A percentile compares a stretch with the other conserved stretches of the same genome.
Conservation (phyloP, 1,140 invertebrate genomes). For the Heliconius hermathena region DNA sequence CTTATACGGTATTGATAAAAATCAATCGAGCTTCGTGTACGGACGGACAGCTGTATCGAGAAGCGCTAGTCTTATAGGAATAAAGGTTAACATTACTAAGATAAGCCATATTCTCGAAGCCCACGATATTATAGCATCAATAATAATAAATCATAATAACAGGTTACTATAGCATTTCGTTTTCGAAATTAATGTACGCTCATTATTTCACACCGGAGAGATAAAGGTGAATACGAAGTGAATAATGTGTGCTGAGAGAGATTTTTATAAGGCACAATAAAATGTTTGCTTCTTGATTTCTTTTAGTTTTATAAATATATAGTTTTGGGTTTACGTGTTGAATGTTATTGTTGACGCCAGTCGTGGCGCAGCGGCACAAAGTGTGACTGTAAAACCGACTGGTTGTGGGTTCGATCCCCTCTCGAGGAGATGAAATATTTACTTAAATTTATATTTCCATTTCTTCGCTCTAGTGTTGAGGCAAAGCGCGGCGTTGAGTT, state of each 20-base stretch:
- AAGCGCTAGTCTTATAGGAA: background rate
- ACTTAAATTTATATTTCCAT: too few species aligned
- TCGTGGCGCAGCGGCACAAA: too few species aligned
- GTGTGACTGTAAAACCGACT: too few species aligned
- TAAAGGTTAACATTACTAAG: background rate
- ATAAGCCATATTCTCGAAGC: slow-evolving; percentile 1
- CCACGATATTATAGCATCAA: slow-evolving; percentile 39
- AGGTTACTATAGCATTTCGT: slow-evolving; percentile 44
- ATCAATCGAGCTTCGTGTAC: slow-evolving; percentile 41
- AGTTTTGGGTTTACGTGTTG: background rate
- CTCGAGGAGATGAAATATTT: too few species aligned
- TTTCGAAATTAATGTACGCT: slow-evolving; percentile 42
- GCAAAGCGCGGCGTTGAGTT: too few species aligned
- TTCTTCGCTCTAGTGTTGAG: too few species aligned
- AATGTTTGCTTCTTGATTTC: background rate
- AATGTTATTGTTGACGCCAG: too few species aligned
- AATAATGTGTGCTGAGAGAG: slow-evolving; percentile 34
- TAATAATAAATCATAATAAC: slow-evolving; percentile 46
- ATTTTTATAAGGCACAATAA: slow-evolving; percentile 41
- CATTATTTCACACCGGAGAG: slow-evolving; percentile 44
- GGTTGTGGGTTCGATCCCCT: too few species aligned
- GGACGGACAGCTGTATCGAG: background rate
- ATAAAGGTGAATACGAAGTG: slow-evolving; percentile 40
- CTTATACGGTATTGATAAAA: slow-evolving; percentile 44
- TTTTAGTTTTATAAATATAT: slow-evolving; percentile 3